Evolutionary conservation across 2,797 vertebrate species (phyloP).

Genomic region (Gymnothorax reevesii): DNA sequence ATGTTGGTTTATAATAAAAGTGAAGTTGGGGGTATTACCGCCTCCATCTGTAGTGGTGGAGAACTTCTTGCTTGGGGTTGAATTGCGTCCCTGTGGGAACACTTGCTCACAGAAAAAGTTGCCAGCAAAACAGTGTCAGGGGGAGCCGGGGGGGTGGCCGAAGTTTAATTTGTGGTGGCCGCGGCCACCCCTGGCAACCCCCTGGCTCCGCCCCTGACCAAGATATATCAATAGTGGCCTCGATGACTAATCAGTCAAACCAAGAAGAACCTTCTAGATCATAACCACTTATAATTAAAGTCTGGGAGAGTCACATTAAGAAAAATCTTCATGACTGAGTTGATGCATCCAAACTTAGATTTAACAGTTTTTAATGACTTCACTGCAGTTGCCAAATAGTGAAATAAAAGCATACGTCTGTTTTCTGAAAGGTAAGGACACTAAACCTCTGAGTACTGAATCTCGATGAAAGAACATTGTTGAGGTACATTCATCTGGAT

Average conservation of each 20-base stretch:
- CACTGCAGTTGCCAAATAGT: not conserved
- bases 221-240: too few species aligned
- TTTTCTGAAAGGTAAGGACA: not conserved
- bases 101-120: too few species aligned
- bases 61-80: too few species aligned
- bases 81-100: too few species aligned
- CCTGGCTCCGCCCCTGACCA: too few species aligned
- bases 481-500: constrained; percentile 90
- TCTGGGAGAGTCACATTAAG: not conserved
- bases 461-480: constrained; percentile 81
- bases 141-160: too few species aligned
- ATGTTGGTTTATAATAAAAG: too few species aligned
- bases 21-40: too few species aligned
- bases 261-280: not conserved
- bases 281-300: not conserved
- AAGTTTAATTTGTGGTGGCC: too few species aligned
- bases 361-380: not conserved
- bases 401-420: not conserved
- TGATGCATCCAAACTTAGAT: not conserved
- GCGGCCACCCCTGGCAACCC: too few species aligned
- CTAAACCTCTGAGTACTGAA: not conserved
- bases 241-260: not conserved
- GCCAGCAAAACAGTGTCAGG: too few species aligned
- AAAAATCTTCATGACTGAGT: not conserved
- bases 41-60: too few species aligned